Evolutionary conservation across 2,797 vertebrate species (phyloP).

Genomic region (Gymnodraco acuticeps): DNA sequence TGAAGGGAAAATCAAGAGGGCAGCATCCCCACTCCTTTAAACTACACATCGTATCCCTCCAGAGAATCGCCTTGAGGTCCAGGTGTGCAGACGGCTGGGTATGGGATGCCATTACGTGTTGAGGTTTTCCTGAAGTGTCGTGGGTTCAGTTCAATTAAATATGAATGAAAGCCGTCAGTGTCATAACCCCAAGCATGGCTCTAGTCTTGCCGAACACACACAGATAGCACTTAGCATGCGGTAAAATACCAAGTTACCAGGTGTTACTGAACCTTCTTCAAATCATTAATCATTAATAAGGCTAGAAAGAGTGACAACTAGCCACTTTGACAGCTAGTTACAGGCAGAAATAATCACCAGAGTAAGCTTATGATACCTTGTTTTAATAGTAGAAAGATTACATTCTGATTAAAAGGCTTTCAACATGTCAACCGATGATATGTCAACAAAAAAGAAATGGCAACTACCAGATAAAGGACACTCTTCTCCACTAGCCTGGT

Average conservation of each 20-base stretch:
- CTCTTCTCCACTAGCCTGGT: background rate
- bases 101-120: background rate
- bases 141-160: constrained; percentile 15
- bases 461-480: no score
- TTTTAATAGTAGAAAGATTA: no score
- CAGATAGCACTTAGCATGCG: background rate
- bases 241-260: background rate
- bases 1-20: no score
- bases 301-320: no score
- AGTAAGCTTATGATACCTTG: no score
- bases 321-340: no score
- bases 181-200: background rate
- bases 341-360: no score
- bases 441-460: no score
- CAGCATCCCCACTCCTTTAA: background rate
- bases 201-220: background rate
- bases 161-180: constrained; percentile 15
- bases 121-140: constrained; percentile 10
- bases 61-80: constrained; percentile 7
- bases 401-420: no score
- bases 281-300: background rate
- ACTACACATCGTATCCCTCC: background rate
- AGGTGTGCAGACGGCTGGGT: background rate
- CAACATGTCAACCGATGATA: no score
- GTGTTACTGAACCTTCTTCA: background rate